Base-by-base conservation (phyloP, 2,888 invertebrate genomes). In the Pecten maximus region DNA sequence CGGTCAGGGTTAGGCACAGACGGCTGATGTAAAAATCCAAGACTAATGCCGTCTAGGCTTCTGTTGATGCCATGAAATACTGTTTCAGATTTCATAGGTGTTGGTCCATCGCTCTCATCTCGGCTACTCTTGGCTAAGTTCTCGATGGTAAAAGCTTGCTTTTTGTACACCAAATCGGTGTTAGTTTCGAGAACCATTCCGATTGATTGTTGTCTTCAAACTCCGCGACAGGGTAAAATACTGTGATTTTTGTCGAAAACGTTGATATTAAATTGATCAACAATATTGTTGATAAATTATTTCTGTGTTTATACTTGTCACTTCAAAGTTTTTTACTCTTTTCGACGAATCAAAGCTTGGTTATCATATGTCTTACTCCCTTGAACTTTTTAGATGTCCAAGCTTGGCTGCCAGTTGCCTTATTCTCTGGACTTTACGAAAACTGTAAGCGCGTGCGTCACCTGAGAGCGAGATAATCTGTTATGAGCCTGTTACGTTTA, bases 71-170 rank as follows among this genome's bases (percentile, higher is more conserved):
- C 74, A 2, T 28, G 28, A 10, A 74, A 74, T 15, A 74, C 6
- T 74, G 28, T 28, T 10, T 74, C 74, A 12, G 4, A 1, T 35
- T 23, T 74, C 28, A 10, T 8, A 10, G 54, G 19, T 54, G 54
- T 54, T n/a, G 23, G 16, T 2, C 28, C 74, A 10, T 74, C 0
- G 16, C 40, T 87, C 44, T 88, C 89, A 86, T 91, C 90, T 40
- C 89, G 87, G 44, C 91, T 92, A 87, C 91, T 92, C 39, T 87
- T 92, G 0, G 91, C 90, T 48, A 92, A 39, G 48, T 89, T 91
- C 50, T 92, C 91, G 48, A 92, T 91, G 12, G 91, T 88, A 35
- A 91, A 92, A 10, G 89, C 90, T 90, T 90, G 89, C 40, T 88
- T 91, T 40, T 88, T 88, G 60, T 50, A 40, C 54, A 74, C 8